A percentile compares a stretch with the other conserved stretches of the same genome.
Evolutionary conservation across 1,140 invertebrate species (phyloP).

Genomic region (Akabosia matsudoensis): DNA sequence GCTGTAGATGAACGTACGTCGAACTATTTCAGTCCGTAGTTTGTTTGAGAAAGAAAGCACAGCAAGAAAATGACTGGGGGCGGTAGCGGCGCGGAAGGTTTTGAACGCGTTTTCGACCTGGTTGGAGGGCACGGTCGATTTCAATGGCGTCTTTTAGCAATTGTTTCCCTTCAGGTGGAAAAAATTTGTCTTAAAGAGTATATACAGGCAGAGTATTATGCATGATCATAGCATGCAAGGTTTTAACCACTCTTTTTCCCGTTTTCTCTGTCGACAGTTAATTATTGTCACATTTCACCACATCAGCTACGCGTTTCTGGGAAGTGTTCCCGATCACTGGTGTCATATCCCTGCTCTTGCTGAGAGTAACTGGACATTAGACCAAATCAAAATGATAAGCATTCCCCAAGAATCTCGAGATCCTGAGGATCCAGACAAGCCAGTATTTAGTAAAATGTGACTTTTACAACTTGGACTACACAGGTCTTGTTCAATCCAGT

Average conservation of each 20-base stretch:
- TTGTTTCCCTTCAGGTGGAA: conserved; percentile 26
- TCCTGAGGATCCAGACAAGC: background rate
- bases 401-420: conserved; percentile 30
- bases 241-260: background rate
- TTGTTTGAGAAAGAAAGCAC: too few species aligned
- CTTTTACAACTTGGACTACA: conserved; percentile 39
- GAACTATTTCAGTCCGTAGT: too few species aligned
- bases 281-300: conserved; percentile 40
- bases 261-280: conserved; percentile 11
- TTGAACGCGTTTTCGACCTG: conserved; percentile 29
- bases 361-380: conserved; percentile 41
- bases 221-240: too few species aligned
- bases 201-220: background rate
- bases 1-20: too few species aligned
- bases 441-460: conserved; percentile 10
- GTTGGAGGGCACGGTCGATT: conserved; percentile 27
- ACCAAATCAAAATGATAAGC: conserved; percentile 41
- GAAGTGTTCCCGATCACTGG: conserved; percentile 50
- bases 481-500: background rate
- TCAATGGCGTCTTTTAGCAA: conserved; percentile 26
- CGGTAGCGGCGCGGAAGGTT: too few species aligned
- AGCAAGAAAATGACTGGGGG: too few species aligned
- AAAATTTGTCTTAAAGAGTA: background rate
- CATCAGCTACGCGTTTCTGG: conserved; percentile 46
- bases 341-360: conserved; percentile 45